These are phyloP conservation scores for Lasioglossum calceatum DNA, from an alignment of 2,888 invertebrate genomes.

Conservation along the genomic window DNA sequence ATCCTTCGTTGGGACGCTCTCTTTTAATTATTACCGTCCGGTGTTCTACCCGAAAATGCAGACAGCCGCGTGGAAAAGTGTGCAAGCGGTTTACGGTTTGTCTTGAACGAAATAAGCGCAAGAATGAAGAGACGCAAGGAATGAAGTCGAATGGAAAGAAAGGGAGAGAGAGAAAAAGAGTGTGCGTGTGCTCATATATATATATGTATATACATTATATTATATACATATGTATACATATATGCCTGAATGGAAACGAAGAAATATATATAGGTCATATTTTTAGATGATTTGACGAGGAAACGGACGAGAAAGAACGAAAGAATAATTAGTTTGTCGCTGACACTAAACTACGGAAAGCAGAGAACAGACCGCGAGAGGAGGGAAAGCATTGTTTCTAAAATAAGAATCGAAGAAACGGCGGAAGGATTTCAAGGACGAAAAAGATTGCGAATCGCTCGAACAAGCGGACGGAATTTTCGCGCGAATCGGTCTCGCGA, in stretches of 20 bases:
- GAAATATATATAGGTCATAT: conserved; percentile 72
- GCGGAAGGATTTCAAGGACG: neutral
- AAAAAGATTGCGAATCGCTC: neutral
- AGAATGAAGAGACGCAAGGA: conserved; percentile 3
- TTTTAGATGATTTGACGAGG: conserved; percentile 77
- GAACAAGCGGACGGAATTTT: neutral
- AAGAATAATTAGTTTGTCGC: conserved; percentile 55
- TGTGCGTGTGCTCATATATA: conserved; percentile 13
- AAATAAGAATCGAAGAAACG: neutral
- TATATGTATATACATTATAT: neutral
- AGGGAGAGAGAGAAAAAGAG: conserved; percentile 19
- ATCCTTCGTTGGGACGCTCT: conserved; percentile 19
- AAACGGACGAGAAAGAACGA: conserved; percentile 47
- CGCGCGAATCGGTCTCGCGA: neutral
- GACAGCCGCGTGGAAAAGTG: conserved; percentile 35
- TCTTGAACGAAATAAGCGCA: conserved; percentile 2
- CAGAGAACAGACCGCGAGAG: neutral
- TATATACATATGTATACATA: neutral
- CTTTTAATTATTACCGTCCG: conserved; percentile 69
- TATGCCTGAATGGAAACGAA: conserved; percentile 37
- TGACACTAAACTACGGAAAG: conserved; percentile 31
- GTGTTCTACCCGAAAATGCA: conserved; percentile 54
- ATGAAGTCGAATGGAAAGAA: neutral
- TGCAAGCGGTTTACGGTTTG: conserved; percentile 37
- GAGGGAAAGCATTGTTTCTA: neutral